These are phyloP conservation scores for Puma concolor DNA, from an alignment of 2,113 vertebrate species.

Conservation along the genomic window DNA sequence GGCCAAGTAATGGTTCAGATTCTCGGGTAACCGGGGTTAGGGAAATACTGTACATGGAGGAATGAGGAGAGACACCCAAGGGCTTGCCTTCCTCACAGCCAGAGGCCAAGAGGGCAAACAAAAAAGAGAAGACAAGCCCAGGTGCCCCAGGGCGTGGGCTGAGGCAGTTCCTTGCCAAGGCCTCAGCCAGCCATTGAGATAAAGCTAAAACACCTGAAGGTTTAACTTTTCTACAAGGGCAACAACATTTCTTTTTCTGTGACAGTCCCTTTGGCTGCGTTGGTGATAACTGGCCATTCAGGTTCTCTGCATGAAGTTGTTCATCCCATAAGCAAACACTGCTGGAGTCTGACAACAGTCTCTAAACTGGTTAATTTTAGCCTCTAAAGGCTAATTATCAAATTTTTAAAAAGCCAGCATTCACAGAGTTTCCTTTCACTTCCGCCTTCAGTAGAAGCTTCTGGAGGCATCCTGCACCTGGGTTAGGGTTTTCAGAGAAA, in stretches of 20 bases:
- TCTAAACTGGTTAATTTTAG: neutral
- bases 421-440: neutral
- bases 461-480: neutral
- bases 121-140: neutral
- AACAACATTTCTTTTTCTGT: neutral
- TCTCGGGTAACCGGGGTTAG: constrained; percentile 13
- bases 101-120: neutral
- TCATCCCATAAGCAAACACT: neutral
- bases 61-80: neutral
- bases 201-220: neutral
- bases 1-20: neutral
- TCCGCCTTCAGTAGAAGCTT: neutral
- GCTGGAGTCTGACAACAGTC: neutral
- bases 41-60: neutral
- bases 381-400: neutral
- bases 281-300: neutral
- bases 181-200: neutral
- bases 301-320: neutral
- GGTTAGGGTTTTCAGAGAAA: neutral
- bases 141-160: neutral
- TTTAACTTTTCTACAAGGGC: neutral
- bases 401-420: neutral
- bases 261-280: neutral
- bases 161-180: neutral
- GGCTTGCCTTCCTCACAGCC: neutral